Conservation (phyloP, 2,797 vertebrate species). For the Notolabrus celidotus region DNA sequence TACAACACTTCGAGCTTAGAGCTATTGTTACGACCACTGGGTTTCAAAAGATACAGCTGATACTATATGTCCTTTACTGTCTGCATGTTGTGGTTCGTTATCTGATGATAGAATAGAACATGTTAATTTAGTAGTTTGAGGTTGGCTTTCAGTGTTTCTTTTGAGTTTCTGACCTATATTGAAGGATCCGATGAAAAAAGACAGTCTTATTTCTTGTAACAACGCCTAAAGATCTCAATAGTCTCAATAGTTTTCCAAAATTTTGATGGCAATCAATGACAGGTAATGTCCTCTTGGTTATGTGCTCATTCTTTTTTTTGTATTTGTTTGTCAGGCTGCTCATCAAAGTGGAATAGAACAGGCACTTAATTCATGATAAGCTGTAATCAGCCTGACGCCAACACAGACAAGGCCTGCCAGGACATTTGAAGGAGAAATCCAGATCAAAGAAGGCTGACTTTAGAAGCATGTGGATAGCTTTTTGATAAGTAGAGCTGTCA, state of each 20-base stretch:
- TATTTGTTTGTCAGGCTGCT: slow-evolving; percentile 30
- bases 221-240: not conserved
- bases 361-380: slow-evolving; percentile 64
- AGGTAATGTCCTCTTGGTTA: slow-evolving; percentile 1
- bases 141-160: not conserved
- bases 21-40: not conserved
- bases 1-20: too few species aligned
- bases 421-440: slow-evolving; percentile 67
- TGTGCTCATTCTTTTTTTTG: slow-evolving; percentile 26
- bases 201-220: not conserved
- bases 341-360: slow-evolving; percentile 46
- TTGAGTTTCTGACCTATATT: not conserved
- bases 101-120: not conserved
- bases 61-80: not conserved
- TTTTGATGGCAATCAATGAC: not conserved
- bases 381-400: slow-evolving; percentile 66
- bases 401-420: slow-evolving; percentile 52
- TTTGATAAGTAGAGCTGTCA: not conserved
- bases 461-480: not conserved
- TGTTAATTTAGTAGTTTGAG: not conserved
- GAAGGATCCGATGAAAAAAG: not conserved
- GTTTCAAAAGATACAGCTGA: not conserved
- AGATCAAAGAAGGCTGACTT: slow-evolving; percentile 45
- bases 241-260: not conserved
- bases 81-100: not conserved